A percentile compares a stretch with the other conserved stretches of the same genome.
Conservation (phyloP, 2,797 vertebrate species). For the Tadarida brasiliensis region DNA sequence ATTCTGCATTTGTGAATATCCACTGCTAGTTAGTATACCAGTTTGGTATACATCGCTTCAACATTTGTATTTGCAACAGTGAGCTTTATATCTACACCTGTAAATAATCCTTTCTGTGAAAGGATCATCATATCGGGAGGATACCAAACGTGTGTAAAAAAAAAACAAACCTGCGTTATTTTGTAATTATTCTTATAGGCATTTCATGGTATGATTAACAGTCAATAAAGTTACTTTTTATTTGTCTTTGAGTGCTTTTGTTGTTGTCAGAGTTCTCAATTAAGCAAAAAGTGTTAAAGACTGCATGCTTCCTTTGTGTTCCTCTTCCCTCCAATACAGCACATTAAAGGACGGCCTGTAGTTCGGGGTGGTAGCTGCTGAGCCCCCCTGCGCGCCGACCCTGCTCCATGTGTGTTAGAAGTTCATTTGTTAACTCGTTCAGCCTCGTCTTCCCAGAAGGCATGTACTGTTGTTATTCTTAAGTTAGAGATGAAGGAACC, state of each 20-base stretch:
- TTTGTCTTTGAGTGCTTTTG: slow-evolving; percentile 85
- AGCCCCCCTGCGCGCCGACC: not conserved
- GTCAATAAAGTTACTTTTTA: slow-evolving; percentile 94
- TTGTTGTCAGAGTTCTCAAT: not conserved
- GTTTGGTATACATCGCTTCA: not conserved
- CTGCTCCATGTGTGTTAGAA: not conserved
- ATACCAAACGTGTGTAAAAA: slow-evolving; percentile 82
- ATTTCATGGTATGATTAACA: slow-evolving; percentile 92
- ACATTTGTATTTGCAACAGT: slow-evolving; percentile 54
- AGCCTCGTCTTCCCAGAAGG: not conserved
- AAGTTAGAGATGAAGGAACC: not conserved
- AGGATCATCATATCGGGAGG: slow-evolving; percentile 90
- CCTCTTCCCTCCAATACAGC: not conserved
- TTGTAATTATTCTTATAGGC: slow-evolving; percentile 92
- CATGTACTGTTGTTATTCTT: not conserved
- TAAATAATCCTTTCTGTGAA: slow-evolving; percentile 97
- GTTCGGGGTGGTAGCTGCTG: not conserved
- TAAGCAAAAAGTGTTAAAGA: not conserved
- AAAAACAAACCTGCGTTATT: slow-evolving; percentile 83
- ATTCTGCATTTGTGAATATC: slow-evolving; percentile 70
- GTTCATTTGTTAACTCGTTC: not conserved
- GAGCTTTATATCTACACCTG: slow-evolving; percentile 83
- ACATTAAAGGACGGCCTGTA: not conserved
- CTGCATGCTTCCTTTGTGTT: not conserved
- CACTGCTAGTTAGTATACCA: no score